phyloP scores from a whole-genome alignment of 1,140 invertebrate genomes.

The Achroia grisella region DNA sequence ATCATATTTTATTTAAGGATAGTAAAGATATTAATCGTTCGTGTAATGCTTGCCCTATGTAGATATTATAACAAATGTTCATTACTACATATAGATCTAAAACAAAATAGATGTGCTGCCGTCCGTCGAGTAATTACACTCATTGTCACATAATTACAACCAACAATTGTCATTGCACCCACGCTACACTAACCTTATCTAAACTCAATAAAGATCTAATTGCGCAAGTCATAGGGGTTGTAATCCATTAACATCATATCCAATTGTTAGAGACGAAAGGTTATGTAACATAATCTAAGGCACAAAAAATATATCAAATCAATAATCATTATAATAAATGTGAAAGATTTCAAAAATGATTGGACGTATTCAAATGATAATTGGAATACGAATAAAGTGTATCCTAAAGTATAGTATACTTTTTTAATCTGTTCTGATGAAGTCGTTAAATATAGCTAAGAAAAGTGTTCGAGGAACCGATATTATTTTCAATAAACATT shows the following conservation, averaged over 20 bases:
- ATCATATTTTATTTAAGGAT: no score
- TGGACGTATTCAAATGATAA: no score
- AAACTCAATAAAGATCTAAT: conserved; percentile 18
- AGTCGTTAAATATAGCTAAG: no score
- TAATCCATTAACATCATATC: conserved; percentile 10
- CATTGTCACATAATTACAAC: conserved; percentile 64
- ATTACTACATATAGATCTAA: conserved; percentile 10
- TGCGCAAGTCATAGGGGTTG: conserved; percentile 9
- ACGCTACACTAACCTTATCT: conserved; percentile 30
- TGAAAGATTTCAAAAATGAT: no score
- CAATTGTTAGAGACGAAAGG: conserved; percentile 1
- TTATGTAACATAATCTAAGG: not conserved
- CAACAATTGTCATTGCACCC: conserved; percentile 60
- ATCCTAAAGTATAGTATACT: no score
- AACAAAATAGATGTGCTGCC: conserved; percentile 12
- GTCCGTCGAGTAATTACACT: conserved; percentile 53
- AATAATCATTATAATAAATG: no score
- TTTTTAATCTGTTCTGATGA: no score
- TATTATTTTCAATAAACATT: no score
- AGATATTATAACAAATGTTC: conserved; percentile 10
- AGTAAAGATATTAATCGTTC: no score
- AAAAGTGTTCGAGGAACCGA: no score
- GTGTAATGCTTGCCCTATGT: conserved; percentile 1
- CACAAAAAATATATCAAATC: no score
- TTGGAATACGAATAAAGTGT: no score